A percentile compares a stretch with the other conserved stretches of the same genome.
phyloP scores from a whole-genome alignment of 1,140 invertebrate genomes.

The Papilio helenus region DNA sequence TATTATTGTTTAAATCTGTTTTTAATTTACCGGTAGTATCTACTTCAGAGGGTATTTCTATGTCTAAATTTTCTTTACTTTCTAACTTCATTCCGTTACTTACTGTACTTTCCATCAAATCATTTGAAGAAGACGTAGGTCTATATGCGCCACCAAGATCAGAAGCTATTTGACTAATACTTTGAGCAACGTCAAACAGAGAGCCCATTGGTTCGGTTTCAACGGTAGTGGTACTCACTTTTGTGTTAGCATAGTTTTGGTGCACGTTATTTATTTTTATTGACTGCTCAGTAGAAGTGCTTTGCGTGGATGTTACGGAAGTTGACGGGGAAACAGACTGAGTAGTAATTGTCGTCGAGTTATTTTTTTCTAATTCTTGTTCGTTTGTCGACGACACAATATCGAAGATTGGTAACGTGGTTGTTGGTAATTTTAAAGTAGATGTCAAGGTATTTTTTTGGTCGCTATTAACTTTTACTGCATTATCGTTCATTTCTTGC shows the following conservation, averaged over 20 bases:
- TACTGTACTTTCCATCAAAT: conserved; percentile 63
- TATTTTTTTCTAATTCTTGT: conserved; percentile 60
- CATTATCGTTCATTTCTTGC: not conserved
- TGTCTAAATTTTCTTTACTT: conserved; percentile 76
- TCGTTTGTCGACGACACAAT: conserved; percentile 24
- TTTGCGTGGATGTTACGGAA: conserved; percentile 65
- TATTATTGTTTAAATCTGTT: conserved; percentile 45
- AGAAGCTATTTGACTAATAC: conserved; percentile 78
- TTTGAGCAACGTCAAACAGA: conserved; percentile 76
- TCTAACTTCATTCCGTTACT: conserved; percentile 59
- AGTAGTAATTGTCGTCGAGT: conserved; percentile 72
- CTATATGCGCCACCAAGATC: conserved; percentile 67
- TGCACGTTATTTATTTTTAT: conserved; percentile 36
- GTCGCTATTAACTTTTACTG: not conserved
- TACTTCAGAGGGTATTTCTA: conserved; percentile 66
- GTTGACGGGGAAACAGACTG: conserved; percentile 74
- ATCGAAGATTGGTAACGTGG: not conserved
- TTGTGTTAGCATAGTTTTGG: conserved; percentile 43
- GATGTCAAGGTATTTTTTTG: conserved; percentile 21
- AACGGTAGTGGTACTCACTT: conserved; percentile 46
- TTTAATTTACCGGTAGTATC: conserved; percentile 48
- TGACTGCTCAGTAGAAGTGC: conserved; percentile 48
- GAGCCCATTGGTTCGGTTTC: conserved; percentile 55
- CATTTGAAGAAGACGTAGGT: conserved; percentile 62
- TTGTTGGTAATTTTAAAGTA: conserved; percentile 33